Evolutionary conservation across 30 jellyfish, hydroid and myxozoan species (phyloP), one percentile per base, ranked within the genome.

Genomic region (Clytia hemisphaerica): DNA sequence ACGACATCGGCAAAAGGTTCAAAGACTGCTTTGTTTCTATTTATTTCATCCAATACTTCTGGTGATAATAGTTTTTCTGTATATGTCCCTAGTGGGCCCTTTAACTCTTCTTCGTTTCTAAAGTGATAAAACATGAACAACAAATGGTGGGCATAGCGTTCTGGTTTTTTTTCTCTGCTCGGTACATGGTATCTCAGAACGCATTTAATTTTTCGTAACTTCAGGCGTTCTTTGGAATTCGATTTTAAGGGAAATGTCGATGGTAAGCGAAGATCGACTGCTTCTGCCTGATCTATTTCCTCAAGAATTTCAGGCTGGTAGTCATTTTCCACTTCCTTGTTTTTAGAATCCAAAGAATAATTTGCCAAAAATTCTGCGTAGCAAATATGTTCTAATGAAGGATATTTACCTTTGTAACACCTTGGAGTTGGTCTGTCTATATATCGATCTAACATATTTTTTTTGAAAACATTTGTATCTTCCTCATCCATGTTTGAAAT

Each of bases 321-420:
- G 64, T 49, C 64, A n/a, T 49, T 49, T 7, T 7, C 22, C n/a
- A n/a, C n/a, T 5, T 49, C 64, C 22, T 49, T 49, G 9, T 5
- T 7, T 4, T 49, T 49, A 9, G 19, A 49, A 18, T 49, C 64
- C 19, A 49, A 28, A 49, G 19, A 49, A n/a, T 49, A 49, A 49
- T 18, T 7, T 6, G 22, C 7, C 64, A 49, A 49, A n/a, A 49
- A 49, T 49, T 49, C 64, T n/a, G 64, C 64, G 25, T n/a, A 49
- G 22, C 64, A 49, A 28, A 49, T 49, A 5, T 7, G 6, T 6
- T 49, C 25, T 4, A 5, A 4, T 5, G 26, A 4, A n/a, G 10
- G 19, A 49, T 49, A 49, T 49, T 18, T 49, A 5, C 64, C 64
- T n/a, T 5, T 5, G 10, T 49, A 5, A n/a, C 19, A 49, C 19